These are phyloP conservation scores for Toxotes jaculatrix DNA, from an alignment of 2,113 vertebrate genomes.

Conservation along the genomic window DNA sequence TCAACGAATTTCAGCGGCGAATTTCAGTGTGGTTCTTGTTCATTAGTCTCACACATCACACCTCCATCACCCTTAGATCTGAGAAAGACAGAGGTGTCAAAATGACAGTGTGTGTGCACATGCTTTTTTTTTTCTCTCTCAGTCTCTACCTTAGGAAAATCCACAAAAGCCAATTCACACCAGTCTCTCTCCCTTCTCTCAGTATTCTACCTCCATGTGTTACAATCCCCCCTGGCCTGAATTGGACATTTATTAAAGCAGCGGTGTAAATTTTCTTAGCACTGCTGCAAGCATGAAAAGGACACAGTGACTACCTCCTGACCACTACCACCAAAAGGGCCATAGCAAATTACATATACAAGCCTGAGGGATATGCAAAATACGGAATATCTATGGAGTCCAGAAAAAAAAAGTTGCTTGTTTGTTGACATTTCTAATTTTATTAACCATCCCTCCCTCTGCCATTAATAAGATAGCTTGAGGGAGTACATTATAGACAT, in stretches of 20 bases:
- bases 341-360: conserved; percentile 31
- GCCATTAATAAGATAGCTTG: conserved; percentile 43
- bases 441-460: conserved; percentile 46
- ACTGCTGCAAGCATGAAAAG: conserved; percentile 24
- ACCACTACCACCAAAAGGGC: conserved; percentile 18
- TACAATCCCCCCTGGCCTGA: conserved; percentile 52
- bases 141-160: conserved; percentile 58
- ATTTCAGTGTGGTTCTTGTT: conserved; percentile 68
- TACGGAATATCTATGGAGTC: conserved; percentile 25
- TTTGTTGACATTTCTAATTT: conserved; percentile 54
- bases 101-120: conserved; percentile 53
- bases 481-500: conserved; percentile 26
- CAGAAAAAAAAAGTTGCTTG: conserved; percentile 22
- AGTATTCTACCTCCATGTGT: conserved; percentile 44
- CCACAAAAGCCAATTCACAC: conserved; percentile 70
- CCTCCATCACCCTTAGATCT: conserved; percentile 74
- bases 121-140: conserved; percentile 44
- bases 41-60: conserved; percentile 77
- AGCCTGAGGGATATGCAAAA: conserved; percentile 19
- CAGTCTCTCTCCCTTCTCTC: conserved; percentile 42
- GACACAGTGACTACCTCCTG: background rate
- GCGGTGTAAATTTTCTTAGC: conserved; percentile 11
- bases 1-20: conserved; percentile 73
- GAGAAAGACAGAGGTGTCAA: conserved; percentile 76
- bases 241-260: conserved; percentile 28